A percentile compares a stretch with the other conserved stretches of the same genome.
phyloP scores from a whole-genome alignment of 2,797 vertebrate species.

The Delichon dasypus region DNA sequence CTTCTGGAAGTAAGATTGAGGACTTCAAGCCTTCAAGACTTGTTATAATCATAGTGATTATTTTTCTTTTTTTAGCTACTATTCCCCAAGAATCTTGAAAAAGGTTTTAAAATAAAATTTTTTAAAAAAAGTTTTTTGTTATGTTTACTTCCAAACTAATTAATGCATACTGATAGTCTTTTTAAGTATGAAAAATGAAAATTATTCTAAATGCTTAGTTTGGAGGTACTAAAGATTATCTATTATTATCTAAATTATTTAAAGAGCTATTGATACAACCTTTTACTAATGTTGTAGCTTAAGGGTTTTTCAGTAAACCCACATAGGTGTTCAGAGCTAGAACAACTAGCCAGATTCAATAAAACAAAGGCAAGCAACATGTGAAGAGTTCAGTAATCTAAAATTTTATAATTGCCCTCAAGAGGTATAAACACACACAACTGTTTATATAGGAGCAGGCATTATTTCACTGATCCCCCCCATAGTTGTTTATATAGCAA shows the following conservation, averaged over 20 bases:
- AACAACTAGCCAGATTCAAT: background rate
- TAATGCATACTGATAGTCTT: background rate
- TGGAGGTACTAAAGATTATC: background rate
- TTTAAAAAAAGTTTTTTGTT: background rate
- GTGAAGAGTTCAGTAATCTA: conserved; percentile 34
- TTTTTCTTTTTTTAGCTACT: background rate
- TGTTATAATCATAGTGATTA: background rate
- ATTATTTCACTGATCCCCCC: conserved; percentile 47
- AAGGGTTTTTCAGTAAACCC: background rate
- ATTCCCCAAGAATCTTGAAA: background rate
- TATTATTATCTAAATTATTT: background rate
- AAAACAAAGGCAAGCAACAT: conserved; percentile 50
- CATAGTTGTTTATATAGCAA: conserved; percentile 56
- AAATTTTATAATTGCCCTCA: conserved; percentile 12
- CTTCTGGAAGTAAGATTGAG: background rate
- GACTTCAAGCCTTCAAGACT: background rate
- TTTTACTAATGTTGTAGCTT: background rate
- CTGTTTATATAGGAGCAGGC: conserved; percentile 50
- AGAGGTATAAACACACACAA: conserved; percentile 51
- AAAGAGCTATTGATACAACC: background rate
- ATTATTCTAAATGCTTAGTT: background rate
- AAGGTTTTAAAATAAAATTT: background rate
- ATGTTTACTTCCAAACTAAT: background rate
- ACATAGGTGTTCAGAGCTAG: background rate
- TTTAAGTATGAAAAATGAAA: background rate